Evolutionary conservation across 2,113 vertebrate genomes (phyloP), one percentile per base, ranked within the genome.

Genomic region (Gobio gobio): DNA sequence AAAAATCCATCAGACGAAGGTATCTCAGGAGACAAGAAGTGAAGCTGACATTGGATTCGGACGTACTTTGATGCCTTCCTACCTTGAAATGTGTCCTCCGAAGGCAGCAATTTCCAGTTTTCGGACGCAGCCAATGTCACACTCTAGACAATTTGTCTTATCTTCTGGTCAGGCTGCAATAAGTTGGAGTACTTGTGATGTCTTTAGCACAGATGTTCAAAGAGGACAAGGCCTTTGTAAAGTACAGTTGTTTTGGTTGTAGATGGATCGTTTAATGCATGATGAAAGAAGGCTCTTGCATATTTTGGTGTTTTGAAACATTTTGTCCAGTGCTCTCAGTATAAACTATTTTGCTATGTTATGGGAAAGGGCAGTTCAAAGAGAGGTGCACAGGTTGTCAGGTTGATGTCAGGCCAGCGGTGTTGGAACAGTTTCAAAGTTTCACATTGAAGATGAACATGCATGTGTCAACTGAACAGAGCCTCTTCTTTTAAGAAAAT

Each of bases 281-380:
- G 78, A 64, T 79, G 58, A 79, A 79, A 63, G 78, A 47, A 63
- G 16, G n/a, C 40, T 64, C 78, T 79, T 16, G 63, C 81, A 92
- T 87, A 90, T 92, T 93, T 90, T 88, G 82, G 84, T 89, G 92
- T 90, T 79, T 88, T 85, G 78, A 89, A 86, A 86, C 87, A 85
- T 89, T 40, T 88, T 83, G 86, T 86, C 86, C 84, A 83, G 91
- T 86, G 92, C 90, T 91, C 91, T 91, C 90, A 90, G 86, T 33
- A 78, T 91, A 92, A 93, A 93, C 87, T 47, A 40, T 81, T 43
- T 82, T 10, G 87, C 58, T 79, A 47, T 79, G 77, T 79, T 64
- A 63, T 79, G 78, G 58, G n/a, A 64, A 79, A 78, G 56, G 43
- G 10, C n/a, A 80, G 40, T 64, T 80, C 58, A 80, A 63, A 80